Evolutionary conservation across 1,140 invertebrate species (phyloP), one percentile per base, ranked within the genome.

Genomic region (Hestina assimilis): DNA sequence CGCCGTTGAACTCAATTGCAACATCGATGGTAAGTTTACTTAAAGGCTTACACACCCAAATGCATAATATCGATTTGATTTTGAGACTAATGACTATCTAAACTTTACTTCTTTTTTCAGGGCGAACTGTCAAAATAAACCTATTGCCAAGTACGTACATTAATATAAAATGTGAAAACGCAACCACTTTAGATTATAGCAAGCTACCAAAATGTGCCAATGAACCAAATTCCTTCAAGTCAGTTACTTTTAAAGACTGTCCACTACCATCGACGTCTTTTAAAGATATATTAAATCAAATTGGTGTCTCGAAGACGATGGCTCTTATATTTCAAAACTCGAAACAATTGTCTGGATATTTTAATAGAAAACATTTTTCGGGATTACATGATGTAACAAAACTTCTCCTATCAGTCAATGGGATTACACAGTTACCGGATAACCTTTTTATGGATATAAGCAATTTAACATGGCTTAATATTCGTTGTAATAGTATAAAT

Each of bases 401-500:
- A 29, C 63, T 93, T 26, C 63, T 83, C 6, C 53, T 93, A 15
- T 80, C 87, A 1, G 83, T 78, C 4, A 91, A 91, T 54, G 77
- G 82, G 1, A 66, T 92, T 1, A 83, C 87, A 0, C 79, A 90
- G 43, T 69, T 94, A 20, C 89, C 91, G 0, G 83, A 89, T 29
- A 90, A 93, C 68, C 55, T 93, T 1, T 90, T 94, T 14, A 59
- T 69, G 14, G 90, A 91, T 55, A 71, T 92, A 48, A 83, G 84
- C 3, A 90, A 92, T 31, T 64, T 94, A 0, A 90, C 77, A 7
- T 89, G 88, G 76, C 75, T 94, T 15, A 90, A 92, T 54, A 80
- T 94, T 33, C 77, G 89, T 29, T 89, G 90, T 1, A 93, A 93
- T 66, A 85, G 90, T 28, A 87, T 92, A 0, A 89, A 89, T 48